Base-by-base conservation (phyloP, 2,888 invertebrate species). In the Drosophila longiperda region DNA sequence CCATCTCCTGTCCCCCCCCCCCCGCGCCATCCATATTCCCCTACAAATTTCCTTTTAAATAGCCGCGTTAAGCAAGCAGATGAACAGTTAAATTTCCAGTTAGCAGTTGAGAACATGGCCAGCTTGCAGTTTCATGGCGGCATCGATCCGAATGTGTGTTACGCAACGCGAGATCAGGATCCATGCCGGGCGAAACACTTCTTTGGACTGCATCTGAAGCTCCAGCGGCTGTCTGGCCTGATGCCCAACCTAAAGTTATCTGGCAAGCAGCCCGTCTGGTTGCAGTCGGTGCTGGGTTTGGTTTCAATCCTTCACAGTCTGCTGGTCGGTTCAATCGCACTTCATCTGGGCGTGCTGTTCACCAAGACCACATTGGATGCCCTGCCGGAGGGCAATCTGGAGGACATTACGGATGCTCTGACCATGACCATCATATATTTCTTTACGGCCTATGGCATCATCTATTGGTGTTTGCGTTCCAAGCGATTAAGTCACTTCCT, bases 381-480 rank as follows among this genome's bases (percentile, higher is more conserved):
- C 20, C 52, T 92, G 48, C 75, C 84, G 6, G 58, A 70, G 15
- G 91, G 91, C 0, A 71, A 80, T 26, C 55, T 92, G 57, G 88
- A 91, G 67, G 83, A 87, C 50, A 89, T 91, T 4, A 91, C 91
- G 0, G 92, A 92, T 61, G 87, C 92, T 0, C 62, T 91, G 12
- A 90, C 90, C 33, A 86, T 87, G 87, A 72, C 85, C 2, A 80
- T 92, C 17, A 92, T 92, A 8, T 92, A 83, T 59, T 87, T 83
- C 8, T 92, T 91, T n/a, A 79, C 91, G 1, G 40, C 70, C 9
- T 92, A 82, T 61, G 84, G 81, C 11, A 73, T 69, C 5, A 76
- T 78, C 40, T 92, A 91, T 64, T 92, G 92, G 91, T 70, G 82
- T n/a, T 8, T 75, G 42, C 78, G 73, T 11, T 82, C 80, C 2